These are phyloP conservation scores for Ophonus ardosiacus DNA, from an alignment of 2,888 invertebrate species.

Conservation along the genomic window DNA sequence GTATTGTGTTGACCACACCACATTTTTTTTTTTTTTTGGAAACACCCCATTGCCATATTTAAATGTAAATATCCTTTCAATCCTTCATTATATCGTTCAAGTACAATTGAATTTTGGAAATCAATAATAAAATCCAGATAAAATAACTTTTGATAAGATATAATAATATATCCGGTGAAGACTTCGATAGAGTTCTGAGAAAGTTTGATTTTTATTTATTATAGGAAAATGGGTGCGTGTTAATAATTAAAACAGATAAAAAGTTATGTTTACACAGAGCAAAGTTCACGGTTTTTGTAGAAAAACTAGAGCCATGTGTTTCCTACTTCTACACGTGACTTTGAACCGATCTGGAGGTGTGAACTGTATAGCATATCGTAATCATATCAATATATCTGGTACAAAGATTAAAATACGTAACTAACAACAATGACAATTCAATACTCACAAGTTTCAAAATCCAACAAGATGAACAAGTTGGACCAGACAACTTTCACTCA, in stretches of 20 bases:
- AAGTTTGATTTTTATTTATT: background rate
- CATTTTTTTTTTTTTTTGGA: no score
- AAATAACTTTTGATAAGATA: background rate
- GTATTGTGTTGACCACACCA: no score
- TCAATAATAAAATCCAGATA: background rate
- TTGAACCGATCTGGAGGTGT: constrained; percentile 4
- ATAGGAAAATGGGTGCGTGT: constrained; percentile 19
- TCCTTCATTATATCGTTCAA: no score
- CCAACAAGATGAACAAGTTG: background rate
- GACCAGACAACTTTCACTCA: background rate
- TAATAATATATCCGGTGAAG: constrained; percentile 6
- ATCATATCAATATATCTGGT: constrained; percentile 8
- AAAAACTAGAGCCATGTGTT: background rate
- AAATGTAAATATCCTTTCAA: no score
- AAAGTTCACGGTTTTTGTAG: constrained; percentile 1
- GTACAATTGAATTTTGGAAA: no score
- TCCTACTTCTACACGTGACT: constrained; percentile 32
- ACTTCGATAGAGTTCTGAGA: constrained; percentile 29
- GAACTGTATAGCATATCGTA: background rate
- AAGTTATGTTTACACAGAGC: background rate
- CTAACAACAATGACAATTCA: background rate
- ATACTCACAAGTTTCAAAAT: background rate
- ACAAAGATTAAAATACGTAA: background rate
- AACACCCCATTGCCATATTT: no score
- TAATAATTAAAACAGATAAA: background rate